phyloP scores from a whole-genome alignment of 1,140 invertebrate species.

The Musca domestica region DNA sequence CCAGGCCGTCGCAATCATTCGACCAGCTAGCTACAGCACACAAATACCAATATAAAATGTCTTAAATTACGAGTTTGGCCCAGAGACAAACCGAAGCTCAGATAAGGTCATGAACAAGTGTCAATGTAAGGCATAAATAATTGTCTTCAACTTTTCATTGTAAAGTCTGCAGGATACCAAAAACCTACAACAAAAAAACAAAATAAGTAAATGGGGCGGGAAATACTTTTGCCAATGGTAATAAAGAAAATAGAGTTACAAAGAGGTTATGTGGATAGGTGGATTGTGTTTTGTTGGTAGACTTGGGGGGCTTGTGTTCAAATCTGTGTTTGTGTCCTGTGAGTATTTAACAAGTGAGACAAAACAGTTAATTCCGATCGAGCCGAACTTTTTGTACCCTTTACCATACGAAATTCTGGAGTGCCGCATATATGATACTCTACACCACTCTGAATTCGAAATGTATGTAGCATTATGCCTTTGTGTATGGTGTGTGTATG shows the following conservation, averaged over 20 bases:
- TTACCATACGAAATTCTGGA: too few relatives aligned
- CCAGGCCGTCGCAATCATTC: not conserved
- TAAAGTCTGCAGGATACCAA: not conserved
- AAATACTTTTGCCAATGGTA: not conserved
- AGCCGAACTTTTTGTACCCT: too few relatives aligned
- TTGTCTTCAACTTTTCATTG: not conserved
- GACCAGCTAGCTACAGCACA: not conserved
- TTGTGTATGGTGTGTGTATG: too few relatives aligned
- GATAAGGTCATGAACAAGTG: constrained; percentile 22
- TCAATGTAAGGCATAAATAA: constrained; percentile 14
- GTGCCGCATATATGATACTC: too few relatives aligned
- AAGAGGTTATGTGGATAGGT: too few relatives aligned
- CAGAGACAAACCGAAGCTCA: constrained; percentile 1
- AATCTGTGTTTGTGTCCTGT: too few relatives aligned
- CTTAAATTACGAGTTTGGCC: constrained; percentile 21
- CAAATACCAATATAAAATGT: not conserved
- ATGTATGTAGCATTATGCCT: too few relatives aligned
- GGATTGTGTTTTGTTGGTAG: too few relatives aligned
- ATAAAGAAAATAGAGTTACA: constrained; percentile 4
- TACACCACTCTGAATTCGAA: too few relatives aligned
- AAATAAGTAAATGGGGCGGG: not conserved
- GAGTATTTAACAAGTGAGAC: too few relatives aligned
- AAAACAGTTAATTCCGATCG: too few relatives aligned
- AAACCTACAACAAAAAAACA: not conserved
- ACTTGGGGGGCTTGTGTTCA: too few relatives aligned